Conservation (phyloP, 2,113 vertebrate genomes). For the Sapajus apella region DNA sequence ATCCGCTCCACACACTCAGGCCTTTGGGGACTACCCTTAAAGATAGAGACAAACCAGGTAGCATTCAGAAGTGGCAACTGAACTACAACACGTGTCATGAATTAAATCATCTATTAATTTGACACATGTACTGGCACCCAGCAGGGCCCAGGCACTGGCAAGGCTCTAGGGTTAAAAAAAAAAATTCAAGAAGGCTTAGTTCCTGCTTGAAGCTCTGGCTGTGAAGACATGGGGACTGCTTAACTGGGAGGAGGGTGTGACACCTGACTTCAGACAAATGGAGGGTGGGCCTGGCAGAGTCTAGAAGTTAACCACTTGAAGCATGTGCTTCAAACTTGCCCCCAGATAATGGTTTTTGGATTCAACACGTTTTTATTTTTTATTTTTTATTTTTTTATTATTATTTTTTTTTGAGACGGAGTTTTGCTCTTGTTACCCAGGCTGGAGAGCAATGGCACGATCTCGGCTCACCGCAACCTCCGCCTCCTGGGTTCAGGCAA, state of each 20-base stretch:
- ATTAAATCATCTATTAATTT: background rate
- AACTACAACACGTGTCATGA: background rate
- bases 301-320: background rate
- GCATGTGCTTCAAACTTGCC: background rate
- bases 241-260: background rate
- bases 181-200: background rate
- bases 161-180: background rate
- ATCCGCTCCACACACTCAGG: background rate
- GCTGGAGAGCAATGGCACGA: too few relatives aligned
- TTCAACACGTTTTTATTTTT: background rate
- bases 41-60: accelerated
- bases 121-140: background rate
- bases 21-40: background rate
- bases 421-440: too few relatives aligned
- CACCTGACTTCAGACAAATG: accelerated
- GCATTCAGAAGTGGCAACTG: background rate
- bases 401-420: too few relatives aligned
- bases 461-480: too few relatives aligned
- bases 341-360: background rate
- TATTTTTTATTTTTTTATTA: too few relatives aligned
- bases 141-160: background rate
- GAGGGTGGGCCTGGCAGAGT: background rate
- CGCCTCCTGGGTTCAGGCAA: too few relatives aligned
- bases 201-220: background rate
- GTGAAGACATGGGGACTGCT: background rate